Percentiles rank a stretch among this genome's conserved stretches.
These are phyloP conservation scores for Neomonachus schauinslandi DNA, from an alignment of 2,113 vertebrate genomes.

Conservation along the genomic window DNA sequence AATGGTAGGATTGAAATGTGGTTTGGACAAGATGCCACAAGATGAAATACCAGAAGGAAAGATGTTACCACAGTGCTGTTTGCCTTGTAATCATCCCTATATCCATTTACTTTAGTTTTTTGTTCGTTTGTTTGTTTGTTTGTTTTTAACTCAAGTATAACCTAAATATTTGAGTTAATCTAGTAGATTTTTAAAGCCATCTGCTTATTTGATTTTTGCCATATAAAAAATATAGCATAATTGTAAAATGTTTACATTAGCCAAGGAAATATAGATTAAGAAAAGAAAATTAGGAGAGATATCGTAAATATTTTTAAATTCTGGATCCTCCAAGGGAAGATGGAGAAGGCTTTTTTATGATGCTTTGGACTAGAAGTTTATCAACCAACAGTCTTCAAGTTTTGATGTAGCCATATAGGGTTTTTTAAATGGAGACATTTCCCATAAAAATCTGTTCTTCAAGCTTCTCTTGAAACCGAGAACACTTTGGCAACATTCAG, in stretches of 20 bases:
- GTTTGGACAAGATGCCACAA: slow-evolving; percentile 48
- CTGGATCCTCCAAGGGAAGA: not conserved
- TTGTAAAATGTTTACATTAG: slow-evolving; percentile 17
- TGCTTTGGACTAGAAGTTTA: not conserved
- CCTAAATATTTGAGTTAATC: slow-evolving; percentile 51
- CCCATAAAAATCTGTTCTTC: not conserved
- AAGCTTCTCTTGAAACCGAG: not conserved
- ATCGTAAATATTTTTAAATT: not conserved
- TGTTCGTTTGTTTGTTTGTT: not conserved
- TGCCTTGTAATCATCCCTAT: slow-evolving; percentile 6
- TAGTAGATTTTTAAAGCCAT: not conserved
- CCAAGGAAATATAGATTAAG: not conserved
- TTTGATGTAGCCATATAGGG: not conserved
- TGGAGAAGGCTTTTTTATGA: not conserved
- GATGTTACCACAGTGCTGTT: not conserved
- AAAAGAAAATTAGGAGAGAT: not conserved
- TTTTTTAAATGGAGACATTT: not conserved
- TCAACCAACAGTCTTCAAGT: not conserved
- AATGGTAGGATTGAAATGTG: slow-evolving; percentile 73
- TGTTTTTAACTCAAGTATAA: slow-evolving; percentile 18
- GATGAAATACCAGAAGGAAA: slow-evolving; percentile 63
- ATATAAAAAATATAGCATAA: not conserved
- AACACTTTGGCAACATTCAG: not conserved
- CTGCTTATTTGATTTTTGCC: slow-evolving; percentile 12
- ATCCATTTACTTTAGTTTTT: not conserved